These are phyloP conservation scores for Sebastes wilsoni DNA, from an alignment of 2,797 vertebrate species.

Conservation along the genomic window DNA sequence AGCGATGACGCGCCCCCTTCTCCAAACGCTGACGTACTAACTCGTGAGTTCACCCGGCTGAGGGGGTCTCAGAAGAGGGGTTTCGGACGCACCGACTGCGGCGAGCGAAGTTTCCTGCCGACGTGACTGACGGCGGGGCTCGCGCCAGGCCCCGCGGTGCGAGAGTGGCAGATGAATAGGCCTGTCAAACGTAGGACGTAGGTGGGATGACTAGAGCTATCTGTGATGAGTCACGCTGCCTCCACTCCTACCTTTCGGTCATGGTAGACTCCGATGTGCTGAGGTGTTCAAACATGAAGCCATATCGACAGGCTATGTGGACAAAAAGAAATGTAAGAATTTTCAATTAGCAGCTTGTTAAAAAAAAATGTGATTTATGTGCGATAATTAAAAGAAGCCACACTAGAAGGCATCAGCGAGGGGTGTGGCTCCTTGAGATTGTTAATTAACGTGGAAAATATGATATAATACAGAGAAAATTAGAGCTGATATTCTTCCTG, in stretches of 20 bases:
- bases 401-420: slow-evolving; percentile 16
- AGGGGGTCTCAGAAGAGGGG: slow-evolving; percentile 8
- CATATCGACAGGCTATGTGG: background rate
- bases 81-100: slow-evolving; percentile 2
- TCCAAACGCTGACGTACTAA: slow-evolving; percentile 23
- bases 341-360: slow-evolving; percentile 15
- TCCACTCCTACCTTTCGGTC: slow-evolving; percentile 64
- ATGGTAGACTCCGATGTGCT: slow-evolving; percentile 46
- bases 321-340: background rate
- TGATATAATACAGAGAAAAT: slow-evolving; percentile 10
- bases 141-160: slow-evolving; percentile 19
- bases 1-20: background rate
- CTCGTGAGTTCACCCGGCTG: slow-evolving; percentile 7
- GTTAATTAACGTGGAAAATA: slow-evolving; percentile 32
- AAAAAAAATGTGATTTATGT: slow-evolving; percentile 18
- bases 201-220: slow-evolving; percentile 69
- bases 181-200: slow-evolving; percentile 58
- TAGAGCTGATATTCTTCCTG: slow-evolving; percentile 14
- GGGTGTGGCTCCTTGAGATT: slow-evolving; percentile 41
- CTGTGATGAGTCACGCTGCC: slow-evolving; percentile 70
- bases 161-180: slow-evolving; percentile 53
- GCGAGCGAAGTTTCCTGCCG: slow-evolving; percentile 29
- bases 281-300: slow-evolving; percentile 38
- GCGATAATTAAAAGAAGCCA: slow-evolving; percentile 32
- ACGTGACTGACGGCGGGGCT: slow-evolving; percentile 31